A percentile compares a stretch with the other conserved stretches of the same genome.
Conservation (phyloP, 2,113 vertebrate genomes). For the Cromileptes altivelis region DNA sequence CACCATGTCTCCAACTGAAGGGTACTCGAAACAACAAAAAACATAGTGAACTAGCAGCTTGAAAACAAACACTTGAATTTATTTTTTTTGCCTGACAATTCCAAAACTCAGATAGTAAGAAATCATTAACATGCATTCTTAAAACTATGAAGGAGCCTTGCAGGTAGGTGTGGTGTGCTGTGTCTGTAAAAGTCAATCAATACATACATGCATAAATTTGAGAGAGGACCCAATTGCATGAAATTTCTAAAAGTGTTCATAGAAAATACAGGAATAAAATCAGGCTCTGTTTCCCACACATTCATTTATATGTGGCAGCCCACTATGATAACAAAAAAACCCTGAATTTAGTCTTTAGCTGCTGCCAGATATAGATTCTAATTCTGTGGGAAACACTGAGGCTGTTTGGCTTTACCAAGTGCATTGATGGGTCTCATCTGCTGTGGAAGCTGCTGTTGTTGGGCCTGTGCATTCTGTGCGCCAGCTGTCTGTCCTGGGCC, state of each 20-base stretch:
- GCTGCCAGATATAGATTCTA: too few species aligned
- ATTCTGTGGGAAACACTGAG: too few species aligned
- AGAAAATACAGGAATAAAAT: background rate
- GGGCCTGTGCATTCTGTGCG: constrained; percentile 82
- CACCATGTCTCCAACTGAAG: background rate
- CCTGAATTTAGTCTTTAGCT: too few species aligned
- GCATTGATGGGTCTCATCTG: constrained; percentile 93
- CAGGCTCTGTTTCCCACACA: too few species aligned
- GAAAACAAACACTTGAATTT: background rate
- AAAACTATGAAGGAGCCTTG: background rate
- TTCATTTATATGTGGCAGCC: too few species aligned
- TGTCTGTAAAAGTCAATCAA: background rate
- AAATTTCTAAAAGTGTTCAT: background rate
- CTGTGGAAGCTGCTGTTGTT: constrained; percentile 89
- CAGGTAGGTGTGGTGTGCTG: background rate
- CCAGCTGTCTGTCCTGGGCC: constrained; percentile 88
- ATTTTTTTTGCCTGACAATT: background rate
- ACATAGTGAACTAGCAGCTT: background rate
- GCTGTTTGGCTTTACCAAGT: constrained; percentile 83
- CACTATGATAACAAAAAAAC: too few species aligned
- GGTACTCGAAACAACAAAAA: background rate
- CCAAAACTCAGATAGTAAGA: background rate
- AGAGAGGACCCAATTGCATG: background rate
- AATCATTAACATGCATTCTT: background rate
- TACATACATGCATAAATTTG: background rate